Percentiles rank a stretch among this genome's conserved stretches.
Evolutionary conservation across 1,140 invertebrate genomes (phyloP).

Genomic region (Anagrus nilaparvatae): DNA sequence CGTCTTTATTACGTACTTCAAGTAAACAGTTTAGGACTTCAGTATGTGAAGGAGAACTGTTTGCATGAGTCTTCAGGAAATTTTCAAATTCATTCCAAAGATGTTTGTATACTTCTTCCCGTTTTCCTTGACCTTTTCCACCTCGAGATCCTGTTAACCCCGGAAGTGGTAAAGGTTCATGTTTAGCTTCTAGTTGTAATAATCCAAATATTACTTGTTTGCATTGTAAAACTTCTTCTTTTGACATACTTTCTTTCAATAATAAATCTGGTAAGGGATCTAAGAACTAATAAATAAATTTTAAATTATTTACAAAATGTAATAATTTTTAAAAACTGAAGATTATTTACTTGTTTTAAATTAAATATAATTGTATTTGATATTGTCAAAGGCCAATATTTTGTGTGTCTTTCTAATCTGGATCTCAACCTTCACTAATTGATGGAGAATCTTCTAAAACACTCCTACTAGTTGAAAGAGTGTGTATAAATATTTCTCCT

Average conservation of each 20-base stretch:
- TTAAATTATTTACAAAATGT: constrained; percentile 8
- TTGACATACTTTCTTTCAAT: constrained; percentile 71
- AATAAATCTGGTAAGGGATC: constrained; percentile 71
- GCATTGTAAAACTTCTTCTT: constrained; percentile 79
- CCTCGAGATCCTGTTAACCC: constrained; percentile 45
- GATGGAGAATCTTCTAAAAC: constrained; percentile 91
- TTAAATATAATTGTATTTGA: constrained; percentile 86
- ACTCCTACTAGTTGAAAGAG: constrained; percentile 72
- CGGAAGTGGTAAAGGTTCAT: constrained; percentile 65
- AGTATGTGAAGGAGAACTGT: constrained; percentile 54
- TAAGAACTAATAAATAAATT: constrained; percentile 39
- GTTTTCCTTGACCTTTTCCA: constrained; percentile 48
- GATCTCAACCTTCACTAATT: constrained; percentile 77
- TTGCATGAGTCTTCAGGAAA: constrained; percentile 65
- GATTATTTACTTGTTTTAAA: constrained; percentile 64
- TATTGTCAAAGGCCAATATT: constrained; percentile 89
- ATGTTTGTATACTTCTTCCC: constrained; percentile 82
- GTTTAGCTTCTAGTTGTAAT: constrained; percentile 71
- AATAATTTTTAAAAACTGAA: constrained; percentile 15
- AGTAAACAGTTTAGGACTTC: constrained; percentile 74
- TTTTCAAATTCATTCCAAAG: constrained; percentile 85
- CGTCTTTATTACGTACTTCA: constrained; percentile 59
- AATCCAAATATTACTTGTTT: constrained; percentile 78
- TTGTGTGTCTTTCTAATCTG: constrained; percentile 65
- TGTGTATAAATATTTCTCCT: constrained; percentile 93